Conservation (phyloP, 2,113 vertebrate genomes). For the Mus musculus region DNA sequence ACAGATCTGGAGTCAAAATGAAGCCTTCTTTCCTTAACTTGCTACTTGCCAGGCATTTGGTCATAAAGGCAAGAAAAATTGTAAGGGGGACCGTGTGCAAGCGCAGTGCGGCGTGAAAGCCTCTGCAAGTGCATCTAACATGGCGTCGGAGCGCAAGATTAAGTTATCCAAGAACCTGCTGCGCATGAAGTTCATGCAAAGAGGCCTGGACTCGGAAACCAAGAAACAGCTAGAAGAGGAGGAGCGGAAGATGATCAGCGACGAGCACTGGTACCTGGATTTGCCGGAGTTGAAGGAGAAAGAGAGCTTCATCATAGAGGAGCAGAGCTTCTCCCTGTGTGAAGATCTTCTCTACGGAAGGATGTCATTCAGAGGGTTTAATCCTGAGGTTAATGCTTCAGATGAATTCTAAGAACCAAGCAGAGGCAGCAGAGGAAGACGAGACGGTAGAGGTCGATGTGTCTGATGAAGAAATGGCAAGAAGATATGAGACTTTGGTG, state of each 20-base stretch:
- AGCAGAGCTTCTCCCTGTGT: conserved; percentile 93
- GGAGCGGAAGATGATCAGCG: too few relatives aligned
- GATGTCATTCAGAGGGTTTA: conserved; percentile 97
- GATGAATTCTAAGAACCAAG: conserved; percentile 89
- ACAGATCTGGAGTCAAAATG: neutral
- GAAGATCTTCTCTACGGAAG: conserved; percentile 95
- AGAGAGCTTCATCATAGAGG: conserved; percentile 92
- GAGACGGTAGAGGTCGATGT: conserved; percentile 92
- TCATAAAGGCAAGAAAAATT: neutral
- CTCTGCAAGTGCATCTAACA: too few relatives aligned
- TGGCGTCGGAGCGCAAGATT: too few relatives aligned
- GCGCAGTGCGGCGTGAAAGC: too few relatives aligned
- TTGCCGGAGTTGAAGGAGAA: too few relatives aligned
- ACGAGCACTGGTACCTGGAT: too few relatives aligned
- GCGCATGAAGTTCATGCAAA: too few relatives aligned
- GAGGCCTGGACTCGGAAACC: too few relatives aligned
- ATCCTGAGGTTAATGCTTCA: conserved; percentile 95
- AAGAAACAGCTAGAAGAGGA: too few relatives aligned
- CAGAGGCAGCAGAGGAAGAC: conserved; percentile 83
- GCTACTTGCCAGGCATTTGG: neutral
- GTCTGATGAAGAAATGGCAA: conserved; percentile 98
- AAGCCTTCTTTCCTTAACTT: neutral
- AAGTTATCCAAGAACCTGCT: too few relatives aligned
- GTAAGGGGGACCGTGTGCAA: too few relatives aligned
- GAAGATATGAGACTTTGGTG: conserved; percentile 95